These are phyloP conservation scores for Megathymus violae DNA, from an alignment of 1,140 invertebrate species.

Conservation along the genomic window DNA sequence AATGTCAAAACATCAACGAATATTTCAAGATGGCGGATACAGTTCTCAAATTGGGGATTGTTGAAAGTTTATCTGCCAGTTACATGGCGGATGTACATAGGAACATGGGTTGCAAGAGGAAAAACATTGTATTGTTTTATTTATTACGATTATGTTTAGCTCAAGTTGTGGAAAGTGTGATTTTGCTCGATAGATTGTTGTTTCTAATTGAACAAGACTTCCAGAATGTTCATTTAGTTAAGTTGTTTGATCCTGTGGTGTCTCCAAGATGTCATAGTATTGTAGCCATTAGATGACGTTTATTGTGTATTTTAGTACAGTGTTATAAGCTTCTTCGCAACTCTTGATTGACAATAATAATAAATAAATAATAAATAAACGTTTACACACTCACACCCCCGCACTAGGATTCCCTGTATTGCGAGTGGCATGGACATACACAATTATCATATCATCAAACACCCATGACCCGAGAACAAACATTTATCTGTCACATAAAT, in stretches of 20 bases:
- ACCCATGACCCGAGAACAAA: too few species aligned
- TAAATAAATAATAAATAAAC: too few species aligned
- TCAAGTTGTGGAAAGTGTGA: constrained; percentile 92
- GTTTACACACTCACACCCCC: too few species aligned
- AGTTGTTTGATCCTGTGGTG: constrained; percentile 90
- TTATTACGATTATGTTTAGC: constrained; percentile 91
- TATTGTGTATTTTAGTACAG: constrained; percentile 1
- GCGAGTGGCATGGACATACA: too few species aligned
- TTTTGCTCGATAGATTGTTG: constrained; percentile 92
- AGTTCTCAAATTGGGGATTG: constrained; percentile 79
- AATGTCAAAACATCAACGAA: constrained; percentile 85
- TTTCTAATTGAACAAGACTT: constrained; percentile 90
- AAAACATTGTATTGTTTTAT: constrained; percentile 92
- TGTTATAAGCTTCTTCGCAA: too few species aligned
- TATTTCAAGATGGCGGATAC: constrained; percentile 87
- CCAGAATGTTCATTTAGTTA: constrained; percentile 86
- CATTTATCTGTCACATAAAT: too few species aligned
- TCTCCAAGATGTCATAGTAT: constrained; percentile 91
- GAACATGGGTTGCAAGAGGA: constrained; percentile 79
- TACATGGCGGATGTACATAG: constrained; percentile 81
- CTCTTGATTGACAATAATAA: too few species aligned
- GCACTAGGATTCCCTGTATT: too few species aligned
- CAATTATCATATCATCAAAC: too few species aligned
- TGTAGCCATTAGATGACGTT: constrained; percentile 79
- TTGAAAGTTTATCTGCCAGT: constrained; percentile 78